Evolutionary conservation across 2,797 vertebrate species (phyloP).

Genomic region (Phoebastria nigripes): DNA sequence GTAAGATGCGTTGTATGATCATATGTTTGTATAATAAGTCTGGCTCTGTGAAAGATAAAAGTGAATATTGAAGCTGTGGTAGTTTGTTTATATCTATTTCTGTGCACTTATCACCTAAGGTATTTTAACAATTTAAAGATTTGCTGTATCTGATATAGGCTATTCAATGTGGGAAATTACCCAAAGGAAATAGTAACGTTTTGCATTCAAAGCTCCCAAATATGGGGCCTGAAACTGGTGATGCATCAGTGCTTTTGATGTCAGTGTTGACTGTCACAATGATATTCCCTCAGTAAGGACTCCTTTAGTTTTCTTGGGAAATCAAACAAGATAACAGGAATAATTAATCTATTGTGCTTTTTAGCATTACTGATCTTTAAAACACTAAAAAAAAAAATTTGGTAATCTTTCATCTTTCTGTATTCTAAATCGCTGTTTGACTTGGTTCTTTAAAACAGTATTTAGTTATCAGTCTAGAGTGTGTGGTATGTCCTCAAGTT

Average conservation of each 20-base stretch:
- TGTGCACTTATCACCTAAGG: neutral
- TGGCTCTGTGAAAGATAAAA: constrained; percentile 40
- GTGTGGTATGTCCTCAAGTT: neutral
- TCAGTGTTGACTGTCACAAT: neutral
- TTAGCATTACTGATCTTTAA: neutral
- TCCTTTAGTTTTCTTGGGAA: neutral
- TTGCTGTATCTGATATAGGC: neutral
- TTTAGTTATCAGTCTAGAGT: neutral
- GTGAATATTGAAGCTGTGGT: constrained; percentile 2
- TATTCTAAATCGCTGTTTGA: neutral
- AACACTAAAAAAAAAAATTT: neutral
- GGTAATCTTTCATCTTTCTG: neutral
- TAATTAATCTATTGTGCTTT: constrained; percentile 17
- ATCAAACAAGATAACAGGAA: constrained; percentile 18
- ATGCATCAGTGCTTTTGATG: neutral
- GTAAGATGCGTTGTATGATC: constrained; percentile 10
- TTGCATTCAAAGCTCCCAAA: neutral
- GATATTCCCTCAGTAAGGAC: neutral
- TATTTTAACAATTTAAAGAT: constrained; percentile 36
- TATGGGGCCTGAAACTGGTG: neutral
- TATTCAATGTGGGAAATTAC: neutral
- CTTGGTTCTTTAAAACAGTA: neutral
- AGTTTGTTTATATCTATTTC: constrained; percentile 22
- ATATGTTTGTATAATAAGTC: constrained; percentile 22
- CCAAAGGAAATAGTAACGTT: neutral